Percentiles rank a stretch among this genome's conserved stretches.
Conservation (phyloP, 2,113 vertebrate species). For the Falco punctatus region DNA sequence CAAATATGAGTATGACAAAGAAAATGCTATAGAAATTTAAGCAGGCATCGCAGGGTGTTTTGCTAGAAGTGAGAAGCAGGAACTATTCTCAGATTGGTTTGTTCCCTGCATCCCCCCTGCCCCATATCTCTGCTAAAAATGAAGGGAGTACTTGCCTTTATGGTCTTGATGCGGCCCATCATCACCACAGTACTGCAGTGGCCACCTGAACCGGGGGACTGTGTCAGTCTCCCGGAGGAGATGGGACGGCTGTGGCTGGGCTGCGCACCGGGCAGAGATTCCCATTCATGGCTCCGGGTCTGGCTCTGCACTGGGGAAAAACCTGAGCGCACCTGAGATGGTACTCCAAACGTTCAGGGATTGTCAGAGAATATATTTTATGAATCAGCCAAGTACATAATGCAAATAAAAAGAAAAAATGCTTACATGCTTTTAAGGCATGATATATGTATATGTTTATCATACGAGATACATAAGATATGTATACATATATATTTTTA, state of each 20-base stretch:
- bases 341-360: neutral
- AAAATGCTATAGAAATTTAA: neutral
- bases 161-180: neutral
- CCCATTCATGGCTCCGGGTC: fast-evolving
- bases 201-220: neutral
- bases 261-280: fast-evolving
- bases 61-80: neutral
- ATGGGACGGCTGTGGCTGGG: too few relatives aligned
- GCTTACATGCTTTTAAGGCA: neutral
- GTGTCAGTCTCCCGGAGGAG: neutral
- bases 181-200: too few relatives aligned
- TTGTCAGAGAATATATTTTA: neutral
- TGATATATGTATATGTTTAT: neutral
- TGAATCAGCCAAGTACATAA: neutral
- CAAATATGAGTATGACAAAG: neutral
- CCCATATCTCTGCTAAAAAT: neutral
- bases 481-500: neutral
- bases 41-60: neutral
- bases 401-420: neutral
- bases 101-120: too few relatives aligned
- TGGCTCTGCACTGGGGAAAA: fast-evolving
- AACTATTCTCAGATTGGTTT: neutral
- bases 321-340: neutral
- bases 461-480: too few relatives aligned
- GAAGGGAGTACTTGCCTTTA: neutral